Conservation (phyloP, 2,888 invertebrate species). For the Polymixis lichenea region DNA sequence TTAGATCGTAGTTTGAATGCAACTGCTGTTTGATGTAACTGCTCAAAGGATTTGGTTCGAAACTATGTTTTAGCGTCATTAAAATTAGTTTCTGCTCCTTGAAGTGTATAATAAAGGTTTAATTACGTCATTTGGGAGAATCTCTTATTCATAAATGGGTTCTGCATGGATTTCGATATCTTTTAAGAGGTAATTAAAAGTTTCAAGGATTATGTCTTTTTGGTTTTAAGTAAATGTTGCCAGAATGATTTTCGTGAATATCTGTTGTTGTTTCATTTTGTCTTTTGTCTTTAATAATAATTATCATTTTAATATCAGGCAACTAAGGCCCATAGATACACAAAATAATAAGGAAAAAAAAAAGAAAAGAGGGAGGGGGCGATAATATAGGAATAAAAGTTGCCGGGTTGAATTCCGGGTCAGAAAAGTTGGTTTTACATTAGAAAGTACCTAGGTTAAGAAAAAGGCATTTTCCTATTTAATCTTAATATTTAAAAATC, state of each 20-base stretch:
- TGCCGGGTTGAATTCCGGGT: too few relatives aligned
- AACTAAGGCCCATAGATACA: too few relatives aligned
- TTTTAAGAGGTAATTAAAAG: slow-evolving; percentile 4
- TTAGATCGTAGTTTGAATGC: slow-evolving; percentile 21
- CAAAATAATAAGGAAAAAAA: too few relatives aligned
- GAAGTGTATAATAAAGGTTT: background rate
- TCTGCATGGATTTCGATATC: background rate
- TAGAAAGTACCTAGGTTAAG: too few relatives aligned
- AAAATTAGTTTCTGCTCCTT: slow-evolving; percentile 7
- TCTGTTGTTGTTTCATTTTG: background rate
- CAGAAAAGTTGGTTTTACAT: too few relatives aligned
- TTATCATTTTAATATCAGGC: too few relatives aligned
- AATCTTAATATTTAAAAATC: too few relatives aligned
- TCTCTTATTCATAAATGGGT: background rate
- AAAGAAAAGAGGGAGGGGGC: too few relatives aligned
- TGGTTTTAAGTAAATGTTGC: background rate
- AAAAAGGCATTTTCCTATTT: too few relatives aligned
- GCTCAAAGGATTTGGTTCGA: slow-evolving; percentile 8
- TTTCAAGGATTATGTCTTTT: background rate
- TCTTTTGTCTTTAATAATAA: background rate
- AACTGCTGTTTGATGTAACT: slow-evolving; percentile 28
- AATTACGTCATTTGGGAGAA: background rate
- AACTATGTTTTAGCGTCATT: slow-evolving; percentile 5
- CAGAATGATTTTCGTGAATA: background rate
- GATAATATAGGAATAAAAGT: too few relatives aligned